Evolutionary conservation across 2,113 vertebrate species (phyloP), one percentile per base, ranked within the genome.

Genomic region (Andinoacara biseriatus): DNA sequence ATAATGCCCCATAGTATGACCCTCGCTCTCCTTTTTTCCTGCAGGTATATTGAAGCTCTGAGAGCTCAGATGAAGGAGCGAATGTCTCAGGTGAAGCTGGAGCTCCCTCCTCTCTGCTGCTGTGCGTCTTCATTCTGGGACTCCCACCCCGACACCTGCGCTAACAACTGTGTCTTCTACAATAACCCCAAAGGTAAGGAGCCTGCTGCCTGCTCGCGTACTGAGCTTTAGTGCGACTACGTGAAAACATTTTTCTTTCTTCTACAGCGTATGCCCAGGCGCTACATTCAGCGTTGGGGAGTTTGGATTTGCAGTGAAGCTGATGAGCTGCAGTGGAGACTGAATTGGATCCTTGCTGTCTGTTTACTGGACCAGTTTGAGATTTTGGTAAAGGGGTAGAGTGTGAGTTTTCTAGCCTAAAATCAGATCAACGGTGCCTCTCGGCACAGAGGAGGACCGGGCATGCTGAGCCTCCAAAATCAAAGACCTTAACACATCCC

Each of bases 101-200:
- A 96, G 2, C 93, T 97, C 40, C 98, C 98, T 35, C 96, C 95
- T 0, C 92, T 99, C 15, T 99, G 98, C 91, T 97, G 92, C 94
- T 99, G 97, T 18, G 97, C 96, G 0, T 90, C 96, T 0, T 93
- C 95, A 46, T 99, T 99, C 92, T 99, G 98, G 98, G 97, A 98
- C 78, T 96, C 96, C 10, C 97, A 99, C 83, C 98, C 98, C 0
- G 95, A 98, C 56, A 97, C 96, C 57, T 99, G 98, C 1, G 97
- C 98, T 38, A 99, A 99, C 92, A 99, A 98, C 93, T 99, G 98
- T 1, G 10, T 96, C 77, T 99, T 99, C 94, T 97, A 99, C 95
- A 96, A 96, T 91, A 99, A 99, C 77, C 96, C 96, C 59, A 95
- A 92, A 97, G 97, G 93, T 94, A 67, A 13, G 3, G 0, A 15